Base-by-base conservation (phyloP, 2,113 vertebrate species). In the Stercorarius parasiticus region DNA sequence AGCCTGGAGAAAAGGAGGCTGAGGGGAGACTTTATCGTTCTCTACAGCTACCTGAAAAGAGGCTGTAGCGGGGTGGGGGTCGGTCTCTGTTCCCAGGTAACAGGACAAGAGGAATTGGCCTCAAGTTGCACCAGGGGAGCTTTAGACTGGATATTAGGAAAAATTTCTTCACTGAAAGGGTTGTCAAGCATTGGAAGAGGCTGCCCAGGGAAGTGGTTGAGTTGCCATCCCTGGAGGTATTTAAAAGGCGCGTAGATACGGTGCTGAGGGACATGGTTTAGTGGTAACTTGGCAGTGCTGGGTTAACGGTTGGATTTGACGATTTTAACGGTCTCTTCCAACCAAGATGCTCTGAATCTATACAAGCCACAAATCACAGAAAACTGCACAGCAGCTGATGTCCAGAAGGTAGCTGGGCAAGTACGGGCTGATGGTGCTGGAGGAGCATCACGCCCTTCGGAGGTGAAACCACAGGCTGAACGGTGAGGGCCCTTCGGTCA, bases 371-470 rank as follows among this genome's bases (percentile, higher is more conserved):
- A 45, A n/a, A 56, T 21, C 43, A 13, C 1, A 42, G 6, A 5
- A 8, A 23, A 56, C 0, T 11, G 53, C 65, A n/a, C 10, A 13
- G 26, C 32, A 25, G 34, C 17, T 6, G 7, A 18, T 36, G 50
- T 32, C n/a, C 70, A 49, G 26, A 40, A 58, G 30, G 67, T 18
- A 49, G 36, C 23, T 38, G 43, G 43, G 55, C 22, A 32, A 4
- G 11, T 8, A 32, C 0, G 0, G 34, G 21, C 58, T 20, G 26
- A 11, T 3, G n/a, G 29, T 26, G 56, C 17, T 0, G 0, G 32
- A 43, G n/a, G 45, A 52, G 20, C 9, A 2, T 1, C 15, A 8
- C 32, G 2, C 6, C 19, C 14, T 10, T 10, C 4, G 1, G 32
- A 11, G 4, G 29, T 23, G 25, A 5, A 77, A 50, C 14, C 22